Conservation (phyloP, 2,888 invertebrate genomes). For the Melinopterus prodromus region DNA sequence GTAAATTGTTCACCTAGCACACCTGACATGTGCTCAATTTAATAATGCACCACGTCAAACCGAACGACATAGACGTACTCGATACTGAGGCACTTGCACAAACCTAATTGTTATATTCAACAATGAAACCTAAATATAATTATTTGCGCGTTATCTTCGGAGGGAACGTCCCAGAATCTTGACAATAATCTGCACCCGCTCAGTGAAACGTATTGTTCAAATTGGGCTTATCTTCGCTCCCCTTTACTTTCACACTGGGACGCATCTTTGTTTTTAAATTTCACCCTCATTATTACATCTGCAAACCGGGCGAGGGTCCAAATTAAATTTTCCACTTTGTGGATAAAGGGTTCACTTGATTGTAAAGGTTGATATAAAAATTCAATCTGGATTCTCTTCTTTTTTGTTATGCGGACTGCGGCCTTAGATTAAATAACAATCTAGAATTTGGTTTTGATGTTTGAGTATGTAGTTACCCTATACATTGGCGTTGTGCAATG, state of each 20-base stretch:
- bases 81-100: not conserved
- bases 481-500: too few relatives aligned
- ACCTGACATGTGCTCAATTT: too few relatives aligned
- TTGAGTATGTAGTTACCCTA: too few relatives aligned
- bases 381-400: not conserved
- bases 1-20: too few relatives aligned
- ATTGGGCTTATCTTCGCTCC: not conserved
- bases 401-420: not conserved
- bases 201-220: not conserved
- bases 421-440: not conserved
- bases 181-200: not conserved
- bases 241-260: not conserved
- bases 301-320: not conserved
- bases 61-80: not conserved
- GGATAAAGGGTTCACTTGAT: not conserved
- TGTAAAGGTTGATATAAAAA: slow-evolving; percentile 4
- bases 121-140: not conserved
- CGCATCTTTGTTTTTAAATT: slow-evolving; percentile 4
- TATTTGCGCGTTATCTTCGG: not conserved
- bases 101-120: not conserved
- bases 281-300: not conserved
- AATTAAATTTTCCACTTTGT: not conserved
- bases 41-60: too few relatives aligned
- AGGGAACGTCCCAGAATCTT: not conserved
- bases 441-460: not conserved